Conservation (phyloP, 2,113 vertebrate genomes). For the Barnardius zonarius region DNA sequence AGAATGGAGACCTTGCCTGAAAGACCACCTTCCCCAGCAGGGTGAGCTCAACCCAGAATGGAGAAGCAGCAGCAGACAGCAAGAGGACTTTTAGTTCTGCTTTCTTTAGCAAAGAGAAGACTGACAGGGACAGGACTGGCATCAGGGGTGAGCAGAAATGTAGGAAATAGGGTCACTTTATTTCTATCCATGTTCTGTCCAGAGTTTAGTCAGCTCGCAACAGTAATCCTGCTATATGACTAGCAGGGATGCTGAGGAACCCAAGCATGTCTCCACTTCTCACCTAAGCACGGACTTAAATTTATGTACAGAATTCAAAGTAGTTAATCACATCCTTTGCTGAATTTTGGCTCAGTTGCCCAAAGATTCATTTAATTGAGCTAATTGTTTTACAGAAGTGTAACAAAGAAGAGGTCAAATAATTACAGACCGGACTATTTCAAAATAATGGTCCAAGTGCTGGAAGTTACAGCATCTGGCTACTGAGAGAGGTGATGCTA, state of each 20-base stretch:
- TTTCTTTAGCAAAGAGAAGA: background rate
- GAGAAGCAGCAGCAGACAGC: background rate
- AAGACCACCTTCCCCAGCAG: background rate
- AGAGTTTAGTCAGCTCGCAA: background rate
- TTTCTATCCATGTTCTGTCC: accelerated
- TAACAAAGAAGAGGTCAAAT: background rate
- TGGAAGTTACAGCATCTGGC: conserved; percentile 13
- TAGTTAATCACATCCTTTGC: background rate
- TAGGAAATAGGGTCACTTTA: background rate
- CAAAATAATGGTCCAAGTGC: background rate
- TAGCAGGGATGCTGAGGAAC: background rate
- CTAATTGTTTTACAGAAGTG: background rate
- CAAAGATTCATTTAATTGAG: background rate
- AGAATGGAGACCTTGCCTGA: background rate
- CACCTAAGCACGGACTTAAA: background rate
- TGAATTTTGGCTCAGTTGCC: background rate
- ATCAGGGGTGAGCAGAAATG: background rate
- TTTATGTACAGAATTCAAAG: background rate
- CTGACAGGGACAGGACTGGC: background rate
- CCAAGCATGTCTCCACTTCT: background rate
- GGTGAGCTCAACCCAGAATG: background rate
- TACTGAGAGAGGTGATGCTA: background rate
- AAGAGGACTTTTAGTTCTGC: background rate
- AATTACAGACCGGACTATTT: background rate
- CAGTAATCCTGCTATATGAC: background rate